A percentile compares a stretch with the other conserved stretches of the same genome.
phyloP scores from a whole-genome alignment of 2,797 vertebrate species.

The Cirrhinus mrigala region DNA sequence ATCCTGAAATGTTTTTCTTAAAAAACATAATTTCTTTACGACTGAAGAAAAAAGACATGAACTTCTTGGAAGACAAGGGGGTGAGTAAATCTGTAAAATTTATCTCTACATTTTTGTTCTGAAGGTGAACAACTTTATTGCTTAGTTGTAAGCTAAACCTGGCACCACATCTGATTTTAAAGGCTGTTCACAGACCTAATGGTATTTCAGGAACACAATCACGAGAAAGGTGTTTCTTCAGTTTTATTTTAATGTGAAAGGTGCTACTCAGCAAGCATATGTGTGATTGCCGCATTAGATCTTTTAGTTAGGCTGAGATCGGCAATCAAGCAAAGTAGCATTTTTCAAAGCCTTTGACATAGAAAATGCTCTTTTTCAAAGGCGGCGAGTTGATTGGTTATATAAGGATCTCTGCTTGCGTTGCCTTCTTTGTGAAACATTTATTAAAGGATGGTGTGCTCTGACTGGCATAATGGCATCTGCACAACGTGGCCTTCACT shows the following conservation, averaged over 20 bases:
- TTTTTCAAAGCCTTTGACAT: neutral
- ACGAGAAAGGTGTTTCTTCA: neutral
- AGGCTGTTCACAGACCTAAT: neutral
- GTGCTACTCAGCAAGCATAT: neutral
- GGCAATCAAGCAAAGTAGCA: neutral
- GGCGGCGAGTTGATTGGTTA: neutral
- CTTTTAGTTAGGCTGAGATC: neutral
- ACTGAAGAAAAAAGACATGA: too few relatives aligned
- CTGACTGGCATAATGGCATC: constrained; percentile 1
- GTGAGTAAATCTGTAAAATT: too few relatives aligned
- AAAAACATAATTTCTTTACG: too few relatives aligned
- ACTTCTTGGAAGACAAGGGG: too few relatives aligned
- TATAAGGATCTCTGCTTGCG: neutral
- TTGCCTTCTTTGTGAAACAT: constrained; percentile 8
- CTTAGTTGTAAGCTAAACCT: neutral
- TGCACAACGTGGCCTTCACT: constrained; percentile 1
- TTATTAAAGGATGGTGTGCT: neutral
- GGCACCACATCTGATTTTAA: neutral
- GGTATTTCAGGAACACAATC: neutral
- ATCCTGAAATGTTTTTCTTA: too few relatives aligned
- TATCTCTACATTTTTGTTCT: too few relatives aligned
- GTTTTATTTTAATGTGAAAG: neutral
- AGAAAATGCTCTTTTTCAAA: neutral
- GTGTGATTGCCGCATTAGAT: neutral
- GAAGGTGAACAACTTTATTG: too few relatives aligned